These are phyloP conservation scores for Diachrysia chrysitis DNA, from an alignment of 2,888 invertebrate genomes.

Conservation along the genomic window DNA sequence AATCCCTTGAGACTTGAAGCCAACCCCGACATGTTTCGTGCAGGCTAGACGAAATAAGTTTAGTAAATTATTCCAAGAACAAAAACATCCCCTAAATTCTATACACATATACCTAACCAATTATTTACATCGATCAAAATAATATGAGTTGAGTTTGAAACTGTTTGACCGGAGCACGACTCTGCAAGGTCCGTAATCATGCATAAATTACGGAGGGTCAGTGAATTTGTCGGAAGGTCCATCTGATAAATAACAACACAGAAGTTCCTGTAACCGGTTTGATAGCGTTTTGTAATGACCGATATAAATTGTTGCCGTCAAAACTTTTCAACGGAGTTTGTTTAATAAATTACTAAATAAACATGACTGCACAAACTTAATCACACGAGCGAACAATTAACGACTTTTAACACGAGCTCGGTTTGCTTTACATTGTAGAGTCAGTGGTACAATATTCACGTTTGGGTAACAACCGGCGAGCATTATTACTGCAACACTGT, in stretches of 20 bases:
- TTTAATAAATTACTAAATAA: slow-evolving; percentile 12
- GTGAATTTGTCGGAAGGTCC: slow-evolving; percentile 4
- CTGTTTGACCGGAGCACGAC: slow-evolving; percentile 4
- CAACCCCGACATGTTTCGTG: background rate
- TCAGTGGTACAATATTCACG: slow-evolving; percentile 32
- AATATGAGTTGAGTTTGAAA: slow-evolving; percentile 2
- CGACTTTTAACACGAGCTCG: slow-evolving; percentile 30
- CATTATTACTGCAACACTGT: slow-evolving; percentile 63
- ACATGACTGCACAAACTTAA: slow-evolving; percentile 35
- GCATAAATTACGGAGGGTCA: slow-evolving; percentile 4
- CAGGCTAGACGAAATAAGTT: background rate
- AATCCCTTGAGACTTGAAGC: background rate
- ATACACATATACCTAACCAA: background rate
- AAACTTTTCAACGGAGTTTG: slow-evolving; percentile 1
- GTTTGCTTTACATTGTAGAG: slow-evolving; percentile 56
- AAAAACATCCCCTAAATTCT: background rate
- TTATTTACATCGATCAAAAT: background rate
- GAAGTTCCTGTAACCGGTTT: slow-evolving; percentile 4
- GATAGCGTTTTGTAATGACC: slow-evolving; percentile 4
- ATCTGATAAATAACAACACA: slow-evolving; percentile 4
- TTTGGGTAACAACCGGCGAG: slow-evolving; percentile 35
- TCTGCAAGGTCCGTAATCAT: background rate
- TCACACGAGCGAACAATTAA: slow-evolving; percentile 46
- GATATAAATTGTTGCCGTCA: slow-evolving; percentile 4
- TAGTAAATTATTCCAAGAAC: background rate